phyloP scores from a whole-genome alignment of 37 sponge, comb jelly and placozoan species.

The Haliclona indistincta region DNA sequence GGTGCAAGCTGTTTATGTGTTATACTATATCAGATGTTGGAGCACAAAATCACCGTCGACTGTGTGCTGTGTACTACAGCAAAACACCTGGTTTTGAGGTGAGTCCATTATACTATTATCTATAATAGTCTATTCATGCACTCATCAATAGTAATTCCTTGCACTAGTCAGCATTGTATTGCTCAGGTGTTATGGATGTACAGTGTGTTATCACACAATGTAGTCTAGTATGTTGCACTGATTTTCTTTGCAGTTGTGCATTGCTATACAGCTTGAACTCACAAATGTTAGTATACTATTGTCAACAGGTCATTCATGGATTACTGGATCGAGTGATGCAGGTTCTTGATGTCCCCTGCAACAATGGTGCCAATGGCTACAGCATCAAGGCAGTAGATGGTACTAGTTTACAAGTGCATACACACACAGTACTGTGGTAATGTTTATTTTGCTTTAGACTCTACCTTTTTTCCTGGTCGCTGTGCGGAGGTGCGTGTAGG shows the following conservation, averaged over 20 bases:
- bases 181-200: too few species aligned
- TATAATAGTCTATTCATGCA: too few species aligned
- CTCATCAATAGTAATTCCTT: too few species aligned
- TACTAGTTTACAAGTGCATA: constrained; percentile 10
- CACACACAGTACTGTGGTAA: neutral
- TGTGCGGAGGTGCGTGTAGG: constrained; percentile 72
- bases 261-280: neutral
- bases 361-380: constrained; percentile 48
- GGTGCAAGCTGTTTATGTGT: too few species aligned
- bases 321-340: constrained; percentile 86
- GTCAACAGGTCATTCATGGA: constrained; percentile 86
- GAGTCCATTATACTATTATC: too few species aligned
- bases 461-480: constrained; percentile 86
- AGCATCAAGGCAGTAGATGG: constrained; percentile 56
- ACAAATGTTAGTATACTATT: neutral
- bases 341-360: constrained; percentile 60
- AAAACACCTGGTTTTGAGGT: constrained; percentile 97
- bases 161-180: too few species aligned
- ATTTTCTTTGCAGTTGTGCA: too few species aligned
- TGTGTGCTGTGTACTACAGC: constrained; percentile 90
- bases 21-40: constrained; percentile 76
- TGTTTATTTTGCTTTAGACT: constrained; percentile 28
- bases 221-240: too few species aligned
- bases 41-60: constrained; percentile 66
- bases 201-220: too few species aligned